A percentile compares a stretch with the other conserved stretches of the same genome.
phyloP scores from a whole-genome alignment of 2,888 invertebrate species.

The Ophioninae sp. region DNA sequence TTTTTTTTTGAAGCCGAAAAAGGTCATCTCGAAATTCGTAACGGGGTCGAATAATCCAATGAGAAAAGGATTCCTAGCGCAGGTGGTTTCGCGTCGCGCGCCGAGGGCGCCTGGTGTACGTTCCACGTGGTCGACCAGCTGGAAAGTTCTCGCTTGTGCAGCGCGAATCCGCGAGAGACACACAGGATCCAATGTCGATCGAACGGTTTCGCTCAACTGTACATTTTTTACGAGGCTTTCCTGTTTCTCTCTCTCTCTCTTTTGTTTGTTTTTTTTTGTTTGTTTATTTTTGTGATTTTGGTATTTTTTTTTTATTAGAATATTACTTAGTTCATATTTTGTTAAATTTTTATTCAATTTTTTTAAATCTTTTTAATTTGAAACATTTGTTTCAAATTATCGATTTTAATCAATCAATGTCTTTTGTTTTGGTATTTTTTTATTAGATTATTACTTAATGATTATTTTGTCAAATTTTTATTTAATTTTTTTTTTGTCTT shows the following conservation, averaged over 20 bases:
- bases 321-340: too few species aligned
- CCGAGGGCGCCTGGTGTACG: slow-evolving; percentile 12
- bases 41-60: slow-evolving; percentile 29
- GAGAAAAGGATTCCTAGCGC: slow-evolving; percentile 52
- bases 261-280: too few species aligned
- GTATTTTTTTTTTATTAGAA: too few species aligned
- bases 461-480: too few species aligned
- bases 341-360: too few species aligned
- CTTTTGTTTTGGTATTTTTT: too few species aligned
- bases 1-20: slow-evolving; percentile 2
- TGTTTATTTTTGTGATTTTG: too few species aligned
- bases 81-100: slow-evolving; percentile 50
- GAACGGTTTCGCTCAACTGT: neutral
- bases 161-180: slow-evolving; percentile 19
- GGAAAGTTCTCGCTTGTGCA: slow-evolving; percentile 52
- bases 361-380: too few species aligned
- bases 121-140: slow-evolving; percentile 53
- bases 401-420: too few species aligned
- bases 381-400: too few species aligned
- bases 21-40: slow-evolving; percentile 2
- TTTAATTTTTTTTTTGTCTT: too few species aligned
- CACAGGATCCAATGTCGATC: slow-evolving; percentile 20
- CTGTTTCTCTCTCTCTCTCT: neutral
- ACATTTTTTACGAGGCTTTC: neutral
- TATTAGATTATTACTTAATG: too few species aligned